These are phyloP conservation scores for Danio rerio DNA, from an alignment of 2,113 vertebrate genomes.

Conservation along the genomic window DNA sequence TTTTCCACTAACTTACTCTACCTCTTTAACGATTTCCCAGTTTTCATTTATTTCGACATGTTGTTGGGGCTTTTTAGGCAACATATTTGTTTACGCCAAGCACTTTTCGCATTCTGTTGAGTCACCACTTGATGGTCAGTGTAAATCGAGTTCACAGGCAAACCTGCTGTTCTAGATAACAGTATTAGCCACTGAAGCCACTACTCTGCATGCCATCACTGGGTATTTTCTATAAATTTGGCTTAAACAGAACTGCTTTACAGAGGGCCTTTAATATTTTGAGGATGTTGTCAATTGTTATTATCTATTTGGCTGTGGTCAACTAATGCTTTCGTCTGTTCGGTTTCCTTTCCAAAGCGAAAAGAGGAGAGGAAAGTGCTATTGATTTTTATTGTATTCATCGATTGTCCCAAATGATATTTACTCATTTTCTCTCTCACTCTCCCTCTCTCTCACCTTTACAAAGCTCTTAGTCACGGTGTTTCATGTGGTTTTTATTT, in stretches of 20 bases:
- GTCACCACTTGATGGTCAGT: neutral
- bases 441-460: constrained; percentile 37
- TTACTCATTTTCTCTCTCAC: constrained; percentile 50
- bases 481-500: constrained; percentile 32
- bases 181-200: neutral
- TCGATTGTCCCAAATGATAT: constrained; percentile 53
- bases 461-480: constrained; percentile 37
- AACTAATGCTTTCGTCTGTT: constrained; percentile 54
- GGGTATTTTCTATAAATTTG: neutral
- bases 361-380: constrained; percentile 52
- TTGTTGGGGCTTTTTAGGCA: neutral
- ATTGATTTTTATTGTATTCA: constrained; percentile 59
- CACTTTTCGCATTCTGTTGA: neutral
- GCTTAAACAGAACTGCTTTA: constrained; percentile 11
- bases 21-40: no score
- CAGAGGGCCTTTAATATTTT: constrained; percentile 28
- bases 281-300: constrained; percentile 39
- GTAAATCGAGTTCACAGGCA: neutral
- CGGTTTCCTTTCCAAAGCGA: constrained; percentile 43
- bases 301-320: constrained; percentile 38
- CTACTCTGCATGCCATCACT: neutral
- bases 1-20: no score
- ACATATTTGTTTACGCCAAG: neutral
- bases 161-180: neutral
- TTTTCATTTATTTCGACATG: neutral